Conservation (phyloP, 1,140 invertebrate species). For the Pentalonia nigronervosa region DNA sequence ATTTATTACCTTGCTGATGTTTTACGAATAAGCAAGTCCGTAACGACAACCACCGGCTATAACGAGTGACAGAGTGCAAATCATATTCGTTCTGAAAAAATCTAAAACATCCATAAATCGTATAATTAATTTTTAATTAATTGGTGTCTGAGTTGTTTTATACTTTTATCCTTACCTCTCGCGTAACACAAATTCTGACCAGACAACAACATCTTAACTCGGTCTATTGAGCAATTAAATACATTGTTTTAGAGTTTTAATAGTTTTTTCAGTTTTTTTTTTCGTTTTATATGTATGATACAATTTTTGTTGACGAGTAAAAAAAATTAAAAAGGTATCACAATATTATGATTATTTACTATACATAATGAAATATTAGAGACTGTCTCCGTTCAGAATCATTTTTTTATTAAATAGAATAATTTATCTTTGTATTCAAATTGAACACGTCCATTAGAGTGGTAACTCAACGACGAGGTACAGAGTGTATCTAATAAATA, state of each 20-base stretch:
- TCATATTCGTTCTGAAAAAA: neutral
- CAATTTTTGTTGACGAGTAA: too few species aligned
- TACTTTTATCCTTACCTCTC: neutral
- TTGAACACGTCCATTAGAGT: neutral
- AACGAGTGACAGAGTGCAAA: neutral
- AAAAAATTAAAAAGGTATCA: too few species aligned
- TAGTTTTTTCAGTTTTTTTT: too few species aligned
- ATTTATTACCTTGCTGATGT: neutral
- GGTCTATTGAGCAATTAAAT: neutral
- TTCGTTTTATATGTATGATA: too few species aligned
- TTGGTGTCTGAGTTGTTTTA: neutral
- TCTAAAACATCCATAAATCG: neutral
- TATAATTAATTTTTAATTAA: neutral
- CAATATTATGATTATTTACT: neutral
- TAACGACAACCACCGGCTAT: neutral
- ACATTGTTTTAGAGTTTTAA: neutral
- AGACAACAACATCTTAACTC: neutral
- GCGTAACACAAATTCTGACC: neutral
- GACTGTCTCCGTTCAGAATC: too few species aligned
- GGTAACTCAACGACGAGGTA: neutral
- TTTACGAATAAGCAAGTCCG: neutral
- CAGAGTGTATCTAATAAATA: neutral
- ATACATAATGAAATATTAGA: too few species aligned
- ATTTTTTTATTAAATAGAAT: neutral
- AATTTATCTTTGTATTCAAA: neutral